phyloP scores from a whole-genome alignment of 53 echinoderm and acorn worm species.

The Actinopyga echinites region DNA sequence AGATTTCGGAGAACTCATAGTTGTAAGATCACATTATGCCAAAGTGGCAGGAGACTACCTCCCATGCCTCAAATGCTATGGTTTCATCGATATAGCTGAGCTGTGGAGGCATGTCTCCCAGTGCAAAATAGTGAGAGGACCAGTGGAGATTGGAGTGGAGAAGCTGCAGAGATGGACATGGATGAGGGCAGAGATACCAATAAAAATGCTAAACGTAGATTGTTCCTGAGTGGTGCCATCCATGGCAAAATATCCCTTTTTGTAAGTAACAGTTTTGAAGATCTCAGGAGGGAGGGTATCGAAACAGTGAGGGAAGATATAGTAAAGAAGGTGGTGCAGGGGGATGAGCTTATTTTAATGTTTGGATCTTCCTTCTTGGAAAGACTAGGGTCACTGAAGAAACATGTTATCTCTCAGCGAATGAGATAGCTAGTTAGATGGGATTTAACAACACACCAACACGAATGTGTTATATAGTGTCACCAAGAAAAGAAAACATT shows the following conservation, averaged over 20 bases:
- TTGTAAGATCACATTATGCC: neutral
- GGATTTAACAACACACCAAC: too few species aligned
- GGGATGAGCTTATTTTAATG: neutral
- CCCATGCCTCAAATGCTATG: neutral
- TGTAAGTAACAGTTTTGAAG: neutral
- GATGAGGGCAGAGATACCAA: neutral
- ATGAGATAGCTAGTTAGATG: too few species aligned
- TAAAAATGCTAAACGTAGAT: neutral
- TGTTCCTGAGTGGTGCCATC: conserved; percentile 15
- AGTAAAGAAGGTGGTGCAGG: neutral
- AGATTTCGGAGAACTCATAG: neutral
- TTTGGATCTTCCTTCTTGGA: neutral
- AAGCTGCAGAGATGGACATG: neutral
- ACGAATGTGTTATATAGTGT: too few species aligned
- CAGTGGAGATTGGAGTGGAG: neutral
- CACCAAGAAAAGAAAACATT: too few species aligned
- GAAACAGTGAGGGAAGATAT: neutral
- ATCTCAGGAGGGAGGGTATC: neutral
- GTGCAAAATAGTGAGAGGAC: neutral
- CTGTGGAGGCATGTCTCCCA: neutral
- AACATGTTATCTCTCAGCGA: neutral
- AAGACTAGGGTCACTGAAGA: neutral
- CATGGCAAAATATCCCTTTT: neutral
- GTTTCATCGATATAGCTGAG: neutral
- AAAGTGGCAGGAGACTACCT: conserved; percentile 7